These are phyloP conservation scores for Odontamblyopus lacepedii DNA, from an alignment of 2,797 vertebrate genomes.

Conservation along the genomic window DNA sequence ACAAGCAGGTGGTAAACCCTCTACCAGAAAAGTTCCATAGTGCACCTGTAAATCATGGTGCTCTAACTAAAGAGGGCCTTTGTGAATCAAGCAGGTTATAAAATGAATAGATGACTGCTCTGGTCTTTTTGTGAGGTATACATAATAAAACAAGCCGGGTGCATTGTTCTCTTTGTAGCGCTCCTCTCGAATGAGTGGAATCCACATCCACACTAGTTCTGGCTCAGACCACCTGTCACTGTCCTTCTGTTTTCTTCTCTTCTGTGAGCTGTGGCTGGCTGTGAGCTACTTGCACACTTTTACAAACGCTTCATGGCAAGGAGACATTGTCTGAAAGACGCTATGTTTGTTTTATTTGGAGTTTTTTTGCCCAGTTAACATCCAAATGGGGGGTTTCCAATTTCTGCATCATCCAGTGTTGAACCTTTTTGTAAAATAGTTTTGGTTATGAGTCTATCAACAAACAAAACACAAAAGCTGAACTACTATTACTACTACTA, in stretches of 20 bases:
- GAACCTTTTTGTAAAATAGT: neutral
- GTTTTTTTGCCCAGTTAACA: neutral
- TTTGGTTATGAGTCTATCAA: too few species aligned
- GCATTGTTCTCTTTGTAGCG: conserved; percentile 1
- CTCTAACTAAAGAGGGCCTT: neutral
- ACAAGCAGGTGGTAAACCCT: too few species aligned
- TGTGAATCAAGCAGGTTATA: neutral
- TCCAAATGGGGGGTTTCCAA: neutral
- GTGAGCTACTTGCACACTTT: neutral
- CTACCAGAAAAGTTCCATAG: too few species aligned
- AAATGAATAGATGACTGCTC: neutral
- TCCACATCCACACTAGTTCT: neutral
- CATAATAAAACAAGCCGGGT: neutral
- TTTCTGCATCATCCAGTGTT: neutral
- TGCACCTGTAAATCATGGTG: neutral
- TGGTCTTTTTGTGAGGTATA: neutral
- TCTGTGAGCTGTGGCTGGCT: neutral
- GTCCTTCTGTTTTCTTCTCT: neutral
- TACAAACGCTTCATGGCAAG: neutral
- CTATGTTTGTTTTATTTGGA: neutral
- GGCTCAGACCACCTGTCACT: neutral
- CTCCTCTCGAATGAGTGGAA: neutral
- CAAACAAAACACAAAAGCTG: too few species aligned
- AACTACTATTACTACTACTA: too few species aligned
- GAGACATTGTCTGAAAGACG: neutral